A percentile compares a stretch with the other conserved stretches of the same genome.
Conservation (phyloP, 2,797 vertebrate species). For the Triplophysa yarkandensis region DNA sequence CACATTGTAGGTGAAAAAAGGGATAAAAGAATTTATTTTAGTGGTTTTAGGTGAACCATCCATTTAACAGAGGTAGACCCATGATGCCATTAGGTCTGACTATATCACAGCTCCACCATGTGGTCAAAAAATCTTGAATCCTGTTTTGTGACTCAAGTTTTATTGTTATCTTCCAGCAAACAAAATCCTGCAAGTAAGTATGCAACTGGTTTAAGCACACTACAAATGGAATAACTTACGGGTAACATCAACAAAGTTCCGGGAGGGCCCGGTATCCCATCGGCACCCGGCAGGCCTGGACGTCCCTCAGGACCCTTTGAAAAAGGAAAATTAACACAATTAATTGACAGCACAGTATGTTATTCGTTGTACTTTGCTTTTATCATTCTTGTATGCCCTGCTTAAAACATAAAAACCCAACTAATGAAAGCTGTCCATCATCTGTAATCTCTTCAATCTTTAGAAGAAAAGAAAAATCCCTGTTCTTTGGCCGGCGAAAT, state of each 20-base stretch:
- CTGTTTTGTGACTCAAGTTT: neutral
- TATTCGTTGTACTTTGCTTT: neutral
- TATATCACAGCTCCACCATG: slow-evolving; percentile 57
- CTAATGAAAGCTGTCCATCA: slow-evolving; percentile 48
- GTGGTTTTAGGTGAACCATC: too few relatives aligned
- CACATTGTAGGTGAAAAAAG: too few relatives aligned
- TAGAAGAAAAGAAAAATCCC: slow-evolving; percentile 18
- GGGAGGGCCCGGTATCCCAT: slow-evolving; percentile 84
- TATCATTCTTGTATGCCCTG: slow-evolving; percentile 27
- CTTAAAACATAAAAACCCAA: slow-evolving; percentile 44
- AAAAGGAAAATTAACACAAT: slow-evolving; percentile 1
- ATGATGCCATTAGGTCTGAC: neutral
- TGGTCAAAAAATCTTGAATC: slow-evolving; percentile 26
- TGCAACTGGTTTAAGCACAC: slow-evolving; percentile 1
- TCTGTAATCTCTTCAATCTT: neutral
- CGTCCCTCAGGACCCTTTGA: slow-evolving; percentile 83
- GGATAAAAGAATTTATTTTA: too few relatives aligned
- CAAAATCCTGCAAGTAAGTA: neutral
- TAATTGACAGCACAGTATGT: slow-evolving; percentile 6
- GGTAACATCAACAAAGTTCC: slow-evolving; percentile 90
- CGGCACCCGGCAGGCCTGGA: slow-evolving; percentile 82
- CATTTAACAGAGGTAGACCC: neutral
- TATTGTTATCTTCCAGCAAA: slow-evolving; percentile 6
- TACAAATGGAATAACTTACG: slow-evolving; percentile 71
- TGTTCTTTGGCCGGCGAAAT: neutral